Conservation (phyloP, 2,113 vertebrate genomes). For the Ceyx margarethae region DNA sequence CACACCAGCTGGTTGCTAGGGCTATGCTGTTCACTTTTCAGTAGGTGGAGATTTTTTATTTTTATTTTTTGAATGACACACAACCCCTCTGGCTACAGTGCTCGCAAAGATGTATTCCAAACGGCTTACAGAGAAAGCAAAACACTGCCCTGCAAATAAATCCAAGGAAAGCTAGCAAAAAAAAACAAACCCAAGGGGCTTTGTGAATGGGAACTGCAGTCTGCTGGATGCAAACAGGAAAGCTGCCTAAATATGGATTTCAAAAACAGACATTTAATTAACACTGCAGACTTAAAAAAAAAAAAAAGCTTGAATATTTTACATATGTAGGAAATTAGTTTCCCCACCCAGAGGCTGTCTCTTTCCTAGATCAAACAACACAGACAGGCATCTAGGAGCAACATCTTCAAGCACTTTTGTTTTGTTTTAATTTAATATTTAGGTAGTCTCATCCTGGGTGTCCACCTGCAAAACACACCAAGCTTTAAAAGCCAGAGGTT, state of each 20-base stretch:
- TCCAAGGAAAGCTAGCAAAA: neutral
- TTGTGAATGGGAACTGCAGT: neutral
- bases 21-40: constrained; percentile 61
- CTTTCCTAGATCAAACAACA: neutral
- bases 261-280: constrained; percentile 1
- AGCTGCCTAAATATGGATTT: neutral
- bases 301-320: neutral
- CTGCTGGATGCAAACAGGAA: neutral
- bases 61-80: constrained; percentile 63
- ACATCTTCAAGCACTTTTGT: neutral
- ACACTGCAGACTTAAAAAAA: neutral
- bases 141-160: constrained; percentile 24
- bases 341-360: neutral
- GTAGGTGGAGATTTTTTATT: constrained; percentile 59
- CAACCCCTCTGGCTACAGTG: constrained; percentile 35
- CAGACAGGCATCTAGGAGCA: neutral
- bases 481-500: neutral
- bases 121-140: constrained; percentile 23
- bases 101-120: constrained; percentile 6
- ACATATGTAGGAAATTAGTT: neutral
- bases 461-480: neutral
- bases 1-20: constrained; percentile 47
- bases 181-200: neutral
- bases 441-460: neutral
- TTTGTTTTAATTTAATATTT: neutral